These are phyloP conservation scores for Atopsyche davidsoni DNA, from an alignment of 1,140 invertebrate species.

Conservation along the genomic window DNA sequence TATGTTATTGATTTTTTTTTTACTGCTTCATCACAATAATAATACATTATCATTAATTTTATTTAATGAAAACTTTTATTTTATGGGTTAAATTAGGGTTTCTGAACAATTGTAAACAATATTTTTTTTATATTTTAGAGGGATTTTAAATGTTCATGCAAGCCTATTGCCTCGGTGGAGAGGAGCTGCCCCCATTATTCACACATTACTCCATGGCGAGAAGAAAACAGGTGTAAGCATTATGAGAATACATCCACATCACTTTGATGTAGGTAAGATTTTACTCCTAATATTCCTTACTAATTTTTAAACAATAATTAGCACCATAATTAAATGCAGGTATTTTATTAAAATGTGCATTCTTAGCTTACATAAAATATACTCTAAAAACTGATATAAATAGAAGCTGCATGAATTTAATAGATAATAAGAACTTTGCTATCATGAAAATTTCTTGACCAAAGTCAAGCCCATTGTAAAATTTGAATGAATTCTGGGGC, in stretches of 20 bases:
- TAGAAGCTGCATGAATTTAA: too few relatives aligned
- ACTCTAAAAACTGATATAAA: too few relatives aligned
- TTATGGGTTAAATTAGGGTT: constrained; percentile 4
- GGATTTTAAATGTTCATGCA: constrained; percentile 87
- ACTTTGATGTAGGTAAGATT: constrained; percentile 76
- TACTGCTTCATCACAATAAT: constrained; percentile 29
- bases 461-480: too few relatives aligned
- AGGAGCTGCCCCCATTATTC: constrained; percentile 81
- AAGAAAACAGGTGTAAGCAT: constrained; percentile 76
- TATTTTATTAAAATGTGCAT: too few relatives aligned
- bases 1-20: not conserved
- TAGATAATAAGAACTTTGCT: too few relatives aligned
- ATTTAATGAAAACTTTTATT: too few relatives aligned
- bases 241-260: constrained; percentile 80
- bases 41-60: constrained; percentile 4
- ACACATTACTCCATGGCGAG: constrained; percentile 76
- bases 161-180: constrained; percentile 89
- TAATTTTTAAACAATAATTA: too few relatives aligned
- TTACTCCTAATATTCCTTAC: constrained; percentile 10
- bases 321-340: too few relatives aligned
- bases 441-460: too few relatives aligned
- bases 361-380: too few relatives aligned
- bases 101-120: too few relatives aligned
- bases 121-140: constrained; percentile 62
- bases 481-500: too few relatives aligned